phyloP scores from a whole-genome alignment of 1,140 invertebrate genomes.

The Littorina saxatilis region DNA sequence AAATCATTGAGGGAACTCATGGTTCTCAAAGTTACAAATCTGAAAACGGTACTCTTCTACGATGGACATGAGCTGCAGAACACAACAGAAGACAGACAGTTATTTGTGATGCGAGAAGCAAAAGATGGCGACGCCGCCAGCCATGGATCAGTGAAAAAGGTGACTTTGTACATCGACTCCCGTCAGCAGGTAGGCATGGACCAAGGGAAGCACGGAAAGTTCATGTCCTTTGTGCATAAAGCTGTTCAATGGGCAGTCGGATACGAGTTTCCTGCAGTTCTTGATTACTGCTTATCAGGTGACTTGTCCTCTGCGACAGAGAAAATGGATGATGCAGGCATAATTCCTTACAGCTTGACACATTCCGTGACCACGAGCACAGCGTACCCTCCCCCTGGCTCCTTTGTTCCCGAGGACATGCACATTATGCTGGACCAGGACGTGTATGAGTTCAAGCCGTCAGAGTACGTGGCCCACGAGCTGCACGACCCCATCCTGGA shows the following conservation, averaged over 20 bases:
- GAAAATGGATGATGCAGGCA: neutral
- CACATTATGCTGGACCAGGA: conserved; percentile 55
- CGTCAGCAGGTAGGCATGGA: too few relatives aligned
- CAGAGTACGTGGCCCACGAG: conserved; percentile 59
- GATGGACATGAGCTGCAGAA: too few relatives aligned
- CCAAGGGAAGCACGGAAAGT: neutral
- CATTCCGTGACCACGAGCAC: neutral
- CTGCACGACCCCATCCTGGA: conserved; percentile 52
- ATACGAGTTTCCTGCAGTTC: neutral
- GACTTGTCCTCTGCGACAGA: neutral
- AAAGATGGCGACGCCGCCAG: too few relatives aligned
- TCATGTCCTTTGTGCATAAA: neutral
- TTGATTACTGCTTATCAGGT: neutral
- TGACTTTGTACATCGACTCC: too few relatives aligned
- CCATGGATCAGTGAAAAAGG: too few relatives aligned
- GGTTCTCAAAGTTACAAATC: too few relatives aligned
- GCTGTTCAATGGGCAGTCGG: neutral
- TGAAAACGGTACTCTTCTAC: too few relatives aligned
- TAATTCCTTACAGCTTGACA: neutral
- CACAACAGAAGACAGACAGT: too few relatives aligned
- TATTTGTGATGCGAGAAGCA: too few relatives aligned
- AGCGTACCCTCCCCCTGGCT: conserved; percentile 54
- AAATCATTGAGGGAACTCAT: too few relatives aligned
- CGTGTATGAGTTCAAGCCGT: conserved; percentile 46
- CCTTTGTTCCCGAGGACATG: conserved; percentile 50